A percentile compares a stretch with the other conserved stretches of the same genome.
Conservation (phyloP, 1,140 invertebrate species). For the Cydia fagiglandana region DNA sequence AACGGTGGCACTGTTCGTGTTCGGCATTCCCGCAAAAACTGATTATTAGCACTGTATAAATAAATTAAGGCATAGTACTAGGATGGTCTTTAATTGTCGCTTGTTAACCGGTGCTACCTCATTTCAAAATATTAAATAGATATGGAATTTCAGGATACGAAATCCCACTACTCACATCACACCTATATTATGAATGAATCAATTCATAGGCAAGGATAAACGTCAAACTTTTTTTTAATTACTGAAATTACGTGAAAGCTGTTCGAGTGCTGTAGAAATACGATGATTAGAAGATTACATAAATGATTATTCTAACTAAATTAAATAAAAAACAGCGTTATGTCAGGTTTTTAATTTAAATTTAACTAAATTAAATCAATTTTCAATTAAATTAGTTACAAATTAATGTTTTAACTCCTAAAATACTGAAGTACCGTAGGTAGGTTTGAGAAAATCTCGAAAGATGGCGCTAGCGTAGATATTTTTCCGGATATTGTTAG, state of each 20-base stretch:
- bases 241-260: conserved; percentile 8
- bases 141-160: conserved; percentile 49
- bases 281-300: not conserved
- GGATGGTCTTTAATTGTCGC: conserved; percentile 52
- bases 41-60: conserved; percentile 48
- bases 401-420: not conserved
- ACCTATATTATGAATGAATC: conserved; percentile 42
- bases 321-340: not conserved
- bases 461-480: conserved; percentile 35
- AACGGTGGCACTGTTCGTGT: conserved; percentile 65
- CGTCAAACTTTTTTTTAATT: conserved; percentile 29
- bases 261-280: not conserved
- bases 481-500: conserved; percentile 1
- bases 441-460: not conserved
- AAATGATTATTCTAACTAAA: not conserved
- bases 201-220: conserved; percentile 30
- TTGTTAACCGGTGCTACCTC: conserved; percentile 64
- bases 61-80: conserved; percentile 72
- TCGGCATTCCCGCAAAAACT: conserved; percentile 63
- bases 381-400: not conserved
- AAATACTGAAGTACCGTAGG: not conserved
- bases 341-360: not conserved
- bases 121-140: conserved; percentile 56
- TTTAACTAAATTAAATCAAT: not conserved
- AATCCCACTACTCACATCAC: conserved; percentile 64